Conservation (phyloP, 2,113 vertebrate species). For the Patagioenas fasciata region DNA sequence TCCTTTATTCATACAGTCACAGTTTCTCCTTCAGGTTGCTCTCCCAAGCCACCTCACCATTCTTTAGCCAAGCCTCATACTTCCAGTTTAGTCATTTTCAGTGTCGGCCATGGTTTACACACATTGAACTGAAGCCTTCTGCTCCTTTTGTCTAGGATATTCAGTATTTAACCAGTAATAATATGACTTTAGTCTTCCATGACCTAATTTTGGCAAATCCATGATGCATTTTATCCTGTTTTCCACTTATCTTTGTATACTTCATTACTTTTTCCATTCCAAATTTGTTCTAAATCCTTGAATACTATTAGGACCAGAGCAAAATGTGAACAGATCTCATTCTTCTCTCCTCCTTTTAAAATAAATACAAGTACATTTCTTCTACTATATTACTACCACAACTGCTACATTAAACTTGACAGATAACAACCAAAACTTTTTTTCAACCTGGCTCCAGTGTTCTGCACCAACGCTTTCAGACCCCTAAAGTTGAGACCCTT, state of each 20-base stretch:
- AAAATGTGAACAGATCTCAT: neutral
- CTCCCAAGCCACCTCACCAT: neutral
- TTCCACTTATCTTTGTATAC: constrained; percentile 16
- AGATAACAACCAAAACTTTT: neutral
- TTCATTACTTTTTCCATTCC: constrained; percentile 5
- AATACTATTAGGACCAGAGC: neutral
- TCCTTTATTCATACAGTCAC: neutral
- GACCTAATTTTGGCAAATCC: constrained; percentile 38
- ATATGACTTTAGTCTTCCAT: neutral
- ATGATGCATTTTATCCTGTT: constrained; percentile 30
- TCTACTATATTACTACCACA: neutral
- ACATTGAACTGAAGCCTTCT: neutral
- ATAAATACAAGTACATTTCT: neutral
- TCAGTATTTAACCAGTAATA: neutral
- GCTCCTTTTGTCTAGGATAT: neutral
- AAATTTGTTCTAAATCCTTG: constrained; percentile 5
- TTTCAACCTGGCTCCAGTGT: neutral
- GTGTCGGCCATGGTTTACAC: neutral
- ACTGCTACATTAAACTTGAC: neutral
- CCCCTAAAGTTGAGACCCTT: neutral
- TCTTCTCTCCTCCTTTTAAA: neutral
- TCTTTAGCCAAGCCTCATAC: neutral
- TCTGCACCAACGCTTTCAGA: neutral
- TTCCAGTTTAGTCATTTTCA: neutral
- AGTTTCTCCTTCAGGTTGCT: neutral